A percentile compares a stretch with the other conserved stretches of the same genome.
Conservation (phyloP, 2,113 vertebrate species). For the Gymnorhina tibicen region DNA sequence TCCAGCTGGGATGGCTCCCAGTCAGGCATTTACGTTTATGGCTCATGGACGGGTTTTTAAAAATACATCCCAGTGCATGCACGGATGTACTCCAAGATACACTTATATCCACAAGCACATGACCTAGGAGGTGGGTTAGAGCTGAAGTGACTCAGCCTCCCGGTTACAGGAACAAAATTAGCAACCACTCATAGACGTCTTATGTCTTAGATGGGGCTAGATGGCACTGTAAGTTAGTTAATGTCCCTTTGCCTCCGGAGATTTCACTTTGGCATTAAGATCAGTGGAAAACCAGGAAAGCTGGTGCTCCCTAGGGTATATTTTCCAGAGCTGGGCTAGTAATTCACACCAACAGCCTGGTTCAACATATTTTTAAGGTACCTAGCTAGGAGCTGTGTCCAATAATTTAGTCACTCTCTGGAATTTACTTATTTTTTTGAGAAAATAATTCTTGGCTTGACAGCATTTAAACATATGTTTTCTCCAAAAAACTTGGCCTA, state of each 20-base stretch:
- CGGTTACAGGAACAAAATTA: conserved; percentile 45
- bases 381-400: not conserved
- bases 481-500: conserved; percentile 16
- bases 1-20: conserved; percentile 7
- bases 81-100: conserved; percentile 3
- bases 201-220: conserved; percentile 50
- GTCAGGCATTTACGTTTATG: not conserved
- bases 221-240: conserved; percentile 65
- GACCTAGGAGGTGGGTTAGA: conserved; percentile 29
- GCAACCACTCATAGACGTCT: conserved; percentile 22
- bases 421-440: not conserved
- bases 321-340: not conserved
- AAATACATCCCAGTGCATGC: not conserved
- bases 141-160: conserved; percentile 53
- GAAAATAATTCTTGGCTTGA: conserved; percentile 28
- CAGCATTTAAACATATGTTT: conserved; percentile 38
- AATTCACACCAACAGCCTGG: not conserved
- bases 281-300: conserved; percentile 30
- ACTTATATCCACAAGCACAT: conserved; percentile 21
- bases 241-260: conserved; percentile 27
- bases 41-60: not conserved
- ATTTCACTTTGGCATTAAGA: not conserved
- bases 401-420: conserved; percentile 38
- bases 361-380: conserved; percentile 35
- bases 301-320: conserved; percentile 7